Evolutionary conservation across 2,113 vertebrate genomes (phyloP), one percentile per base, ranked within the genome.

Genomic region (Mobula hypostoma): DNA sequence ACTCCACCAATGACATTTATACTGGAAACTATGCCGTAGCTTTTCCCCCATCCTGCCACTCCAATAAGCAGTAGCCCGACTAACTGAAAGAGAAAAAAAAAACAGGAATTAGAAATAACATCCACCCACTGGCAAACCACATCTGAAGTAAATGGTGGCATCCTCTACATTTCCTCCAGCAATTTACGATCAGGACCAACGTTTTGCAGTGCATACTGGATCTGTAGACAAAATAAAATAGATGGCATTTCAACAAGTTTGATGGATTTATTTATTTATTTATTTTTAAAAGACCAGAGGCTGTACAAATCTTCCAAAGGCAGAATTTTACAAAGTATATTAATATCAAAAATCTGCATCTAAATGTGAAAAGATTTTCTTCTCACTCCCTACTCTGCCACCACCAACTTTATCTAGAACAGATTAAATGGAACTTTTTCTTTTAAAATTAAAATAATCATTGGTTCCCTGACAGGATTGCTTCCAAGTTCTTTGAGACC

Each of bases 1-100:
- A 98, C 98, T 36, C 97, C 98, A 2, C 98, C 98, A 12, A 98
- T 98, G 95, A 99, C 98, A 95, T 98, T 97, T 95, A 99, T 98
- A 95, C 98, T 98, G 94, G 97, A 98, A 94, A 98, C 98, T 90
- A 98, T 72, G 94, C 97, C 98, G 12, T 98, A 98, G 66, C 98
- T 97, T 94, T 98, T 98, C 12, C 98, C 98, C 98, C 98, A 99
- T 78, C 97, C 98, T 88, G 98, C 98, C 61, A 99, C 98, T 11
- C 97, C 98, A 3, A 99, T 98, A 94, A 99, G 97, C 95, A 99
- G 95, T 95, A 99, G 96, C 66, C 98, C 98, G 4, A 99, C 98
- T 94, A 99, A 96, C 98, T 98, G 95, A 58, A 83, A 94, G 79
- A 74, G 72, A 5, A 24, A 24, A 19, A 74, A 48, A 72, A 85